Base-by-base conservation (phyloP, 2,113 vertebrate genomes). In the Thalassoma bifasciatum region DNA sequence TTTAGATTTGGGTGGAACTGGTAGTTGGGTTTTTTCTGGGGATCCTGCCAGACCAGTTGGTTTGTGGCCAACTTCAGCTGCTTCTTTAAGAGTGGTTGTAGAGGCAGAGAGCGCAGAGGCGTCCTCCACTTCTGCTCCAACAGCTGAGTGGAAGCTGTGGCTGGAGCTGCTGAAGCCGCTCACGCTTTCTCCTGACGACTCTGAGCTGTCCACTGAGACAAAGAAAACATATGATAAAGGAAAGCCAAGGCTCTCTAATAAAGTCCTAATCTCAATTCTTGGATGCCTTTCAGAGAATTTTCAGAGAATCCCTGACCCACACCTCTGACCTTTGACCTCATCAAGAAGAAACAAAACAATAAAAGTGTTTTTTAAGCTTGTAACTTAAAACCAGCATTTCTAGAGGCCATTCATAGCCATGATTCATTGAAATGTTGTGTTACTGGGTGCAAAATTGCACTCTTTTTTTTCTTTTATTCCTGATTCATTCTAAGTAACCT, bases 101-200 rank as follows among this genome's bases (percentile, higher is more conserved):
- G 91, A 79, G 62, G 58, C 57, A 16, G 54, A 88, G 40, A 91
- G 56, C 0, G 89, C 85, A 8, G 74, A 62, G 8, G 42, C 13
- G 53, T 93, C 92, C 59, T 95, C 94, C 50, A 53, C 65, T 22
- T 92, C 93, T 76, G 90, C 88, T 51, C 86, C 87, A 2, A 83
- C 47, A 47, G 88, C 82, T 5, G 92, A 94, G 37, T 83, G 89
- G 75, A 79, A 92, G 76, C 92, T 93, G 75, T 91, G 88, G 37
- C 90, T 81, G 19, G 91, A 94, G 26, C 92, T 92, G 83, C 94
- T 94, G 77, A 94, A 90, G 38, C 92, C 92, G 8, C 91, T 94
- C 14, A 94, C 76, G 7, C 93, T 94, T 47, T 93, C 94, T 1
- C 91, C 92, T 0, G 93, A 95, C 0, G 94, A 94, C 85, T 94